Conservation (phyloP, 1,140 invertebrate genomes). For the Micrasema minimum region DNA sequence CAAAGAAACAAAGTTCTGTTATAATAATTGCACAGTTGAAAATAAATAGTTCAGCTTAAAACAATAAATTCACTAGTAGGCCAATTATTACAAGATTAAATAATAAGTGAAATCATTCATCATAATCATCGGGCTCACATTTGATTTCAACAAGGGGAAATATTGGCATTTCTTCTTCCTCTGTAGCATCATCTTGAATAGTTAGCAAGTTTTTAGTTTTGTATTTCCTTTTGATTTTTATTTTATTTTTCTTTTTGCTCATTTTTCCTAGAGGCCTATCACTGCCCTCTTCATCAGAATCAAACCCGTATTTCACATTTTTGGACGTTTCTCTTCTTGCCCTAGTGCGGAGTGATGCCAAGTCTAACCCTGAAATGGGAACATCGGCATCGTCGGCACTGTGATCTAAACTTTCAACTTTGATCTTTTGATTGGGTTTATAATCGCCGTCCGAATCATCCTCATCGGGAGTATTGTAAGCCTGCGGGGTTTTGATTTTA, state of each 20-base stretch:
- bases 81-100: too few species aligned
- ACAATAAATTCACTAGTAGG: too few species aligned
- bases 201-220: conserved; percentile 8
- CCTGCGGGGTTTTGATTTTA: conserved; percentile 20
- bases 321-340: conserved; percentile 30
- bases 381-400: conserved; percentile 27
- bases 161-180: conserved; percentile 27
- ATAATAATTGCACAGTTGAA: too few species aligned
- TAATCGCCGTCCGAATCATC: conserved; percentile 40
- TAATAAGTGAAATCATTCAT: background rate
- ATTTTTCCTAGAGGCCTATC: conserved; percentile 25
- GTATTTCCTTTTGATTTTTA: conserved; percentile 40
- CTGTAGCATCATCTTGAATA: background rate
- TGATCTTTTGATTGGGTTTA: conserved; percentile 36
- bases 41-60: too few species aligned
- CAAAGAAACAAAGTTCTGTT: too few species aligned
- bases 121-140: conserved; percentile 41
- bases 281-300: conserved; percentile 31
- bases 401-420: conserved; percentile 23
- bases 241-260: conserved; percentile 34
- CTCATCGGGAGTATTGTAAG: conserved; percentile 1
- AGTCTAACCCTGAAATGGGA: conserved; percentile 38
- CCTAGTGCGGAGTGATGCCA: conserved; percentile 22
- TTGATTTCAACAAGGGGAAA: conserved; percentile 42
- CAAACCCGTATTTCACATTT: conserved; percentile 41